Evolutionary conservation across 2,113 vertebrate species (phyloP).

Genomic region (Zosterops pallidus): DNA sequence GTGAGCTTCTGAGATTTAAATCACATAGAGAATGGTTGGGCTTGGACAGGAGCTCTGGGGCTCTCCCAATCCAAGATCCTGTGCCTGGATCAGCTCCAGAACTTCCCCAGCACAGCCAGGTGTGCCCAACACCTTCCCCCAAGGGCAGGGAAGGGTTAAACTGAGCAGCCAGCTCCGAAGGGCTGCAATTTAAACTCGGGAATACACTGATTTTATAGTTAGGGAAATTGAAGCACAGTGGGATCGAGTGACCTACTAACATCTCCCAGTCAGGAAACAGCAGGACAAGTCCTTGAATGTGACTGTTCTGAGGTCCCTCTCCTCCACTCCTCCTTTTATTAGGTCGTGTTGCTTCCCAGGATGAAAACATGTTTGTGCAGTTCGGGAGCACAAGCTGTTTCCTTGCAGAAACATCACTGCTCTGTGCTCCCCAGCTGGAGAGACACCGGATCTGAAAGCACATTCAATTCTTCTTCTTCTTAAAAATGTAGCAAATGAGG

Average conservation of each 20-base stretch:
- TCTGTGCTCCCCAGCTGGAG: constrained; percentile 14
- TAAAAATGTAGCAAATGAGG: constrained; percentile 18
- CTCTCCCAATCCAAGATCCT: background rate
- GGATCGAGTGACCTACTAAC: constrained; percentile 45
- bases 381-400: constrained; percentile 37
- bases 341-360: constrained; percentile 44
- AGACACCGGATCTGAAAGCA: constrained; percentile 16
- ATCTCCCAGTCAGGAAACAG: background rate
- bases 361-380: background rate
- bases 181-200: background rate
- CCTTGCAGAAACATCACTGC: constrained; percentile 31
- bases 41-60: background rate
- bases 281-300: constrained; percentile 40
- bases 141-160: background rate
- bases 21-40: accelerated
- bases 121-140: background rate
- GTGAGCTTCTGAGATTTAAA: accelerated
- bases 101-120: background rate
- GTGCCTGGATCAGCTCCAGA: background rate
- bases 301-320: background rate
- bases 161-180: background rate
- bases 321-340: constrained; percentile 1
- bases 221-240: constrained; percentile 17
- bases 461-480: constrained; percentile 31
- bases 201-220: constrained; percentile 1